phyloP scores from a whole-genome alignment of 2,888 invertebrate genomes.

The Lobophora halterata region DNA sequence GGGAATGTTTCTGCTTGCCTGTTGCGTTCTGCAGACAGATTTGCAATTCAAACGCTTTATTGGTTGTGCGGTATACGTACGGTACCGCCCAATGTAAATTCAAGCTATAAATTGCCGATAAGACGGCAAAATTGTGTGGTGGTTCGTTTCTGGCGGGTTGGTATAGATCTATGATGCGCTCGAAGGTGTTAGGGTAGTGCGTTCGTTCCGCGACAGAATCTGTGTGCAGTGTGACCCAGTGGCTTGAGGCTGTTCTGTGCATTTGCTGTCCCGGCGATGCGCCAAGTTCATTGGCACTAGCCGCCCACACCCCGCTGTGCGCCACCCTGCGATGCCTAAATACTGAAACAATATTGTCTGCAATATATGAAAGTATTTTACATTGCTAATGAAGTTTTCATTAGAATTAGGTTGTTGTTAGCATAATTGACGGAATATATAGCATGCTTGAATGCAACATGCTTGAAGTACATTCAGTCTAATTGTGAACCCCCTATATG shows the following conservation, averaged over 20 bases:
- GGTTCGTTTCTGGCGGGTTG: constrained; percentile 36
- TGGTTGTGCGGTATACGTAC: constrained; percentile 44
- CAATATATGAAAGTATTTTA: constrained; percentile 70
- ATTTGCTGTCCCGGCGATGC: constrained; percentile 67
- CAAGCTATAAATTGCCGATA: constrained; percentile 47
- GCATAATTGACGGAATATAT: too few species aligned
- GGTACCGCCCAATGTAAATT: constrained; percentile 48
- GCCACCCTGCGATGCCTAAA: constrained; percentile 47
- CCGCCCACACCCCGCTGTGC: constrained; percentile 33
- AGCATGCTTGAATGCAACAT: too few species aligned
- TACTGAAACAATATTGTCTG: constrained; percentile 61
- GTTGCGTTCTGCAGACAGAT: constrained; percentile 43
- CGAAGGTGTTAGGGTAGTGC: constrained; percentile 47
- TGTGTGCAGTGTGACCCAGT: constrained; percentile 68
- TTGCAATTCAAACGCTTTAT: constrained; percentile 59
- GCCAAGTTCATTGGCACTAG: constrained; percentile 72
- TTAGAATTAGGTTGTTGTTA: too few species aligned
- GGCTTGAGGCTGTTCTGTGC: constrained; percentile 47
- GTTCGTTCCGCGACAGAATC: constrained; percentile 55
- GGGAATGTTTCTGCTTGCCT: constrained; percentile 51
- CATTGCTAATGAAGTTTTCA: constrained; percentile 58
- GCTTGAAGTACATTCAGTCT: too few species aligned
- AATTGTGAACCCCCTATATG: too few species aligned
- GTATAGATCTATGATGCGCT: constrained; percentile 46
- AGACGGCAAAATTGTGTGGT: constrained; percentile 47